Evolutionary conservation across 1,140 invertebrate species (phyloP), one percentile per base, ranked within the genome.

Genomic region (Tribolium madens): DNA sequence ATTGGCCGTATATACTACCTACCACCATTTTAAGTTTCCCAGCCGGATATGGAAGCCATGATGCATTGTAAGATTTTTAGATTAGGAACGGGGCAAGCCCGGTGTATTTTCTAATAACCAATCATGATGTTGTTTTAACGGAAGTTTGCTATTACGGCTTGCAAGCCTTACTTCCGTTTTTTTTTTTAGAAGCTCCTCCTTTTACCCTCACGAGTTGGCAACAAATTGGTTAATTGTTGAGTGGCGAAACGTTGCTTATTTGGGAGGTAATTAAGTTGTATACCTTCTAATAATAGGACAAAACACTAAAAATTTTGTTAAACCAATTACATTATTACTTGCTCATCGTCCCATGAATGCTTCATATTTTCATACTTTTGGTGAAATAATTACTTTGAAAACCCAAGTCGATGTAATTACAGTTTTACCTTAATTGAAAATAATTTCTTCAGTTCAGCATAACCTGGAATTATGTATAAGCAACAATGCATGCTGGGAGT

Each of bases 41-140:
- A 13, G 26, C 74, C 74, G 74, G 74, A 75, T 48, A 75, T 69
- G 74, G 74, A 52, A 18, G 74, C 74, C 74, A 75, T 75, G 57
- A 75, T 69, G 60, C 74, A 75, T 75, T 33, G 46, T 33, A 12
- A 75, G 74, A 75, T 69, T 64, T 50, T 68, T 50, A 69, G 74
- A 75, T 75, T 69, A 69, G 18, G 13, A 68, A 5, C 13, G 47
- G 70, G 47, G 72, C 50, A 73, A 52, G 72, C 72, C 72, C 50
- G 72, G 46, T 70, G 73, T 64, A 21, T 75, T 74, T 70, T 69
- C 42, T 47, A 68, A 68, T 50, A 64, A 50, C 74, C 74, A 75
- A 75, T 75, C 57, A 36, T 10, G 48, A 31, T 68, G 57, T 74
- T 33, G 50, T 74, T 74, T 53, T 36, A 33, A 47, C 33, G 74